Percentiles rank a stretch among this genome's conserved stretches.
Evolutionary conservation across 1,140 invertebrate species (phyloP).

Genomic region (Pissodes strobi): DNA sequence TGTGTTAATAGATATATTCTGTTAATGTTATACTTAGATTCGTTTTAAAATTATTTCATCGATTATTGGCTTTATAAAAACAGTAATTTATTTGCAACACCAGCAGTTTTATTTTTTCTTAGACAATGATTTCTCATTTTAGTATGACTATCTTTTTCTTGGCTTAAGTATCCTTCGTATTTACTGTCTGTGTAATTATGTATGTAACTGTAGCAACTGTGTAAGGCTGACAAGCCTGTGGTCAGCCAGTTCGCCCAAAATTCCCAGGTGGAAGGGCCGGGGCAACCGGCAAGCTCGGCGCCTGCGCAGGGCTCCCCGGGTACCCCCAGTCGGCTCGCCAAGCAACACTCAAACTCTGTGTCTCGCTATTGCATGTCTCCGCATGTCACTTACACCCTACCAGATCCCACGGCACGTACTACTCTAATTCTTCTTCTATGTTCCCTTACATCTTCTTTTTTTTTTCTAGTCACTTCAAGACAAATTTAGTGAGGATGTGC

Average conservation of each 20-base stretch:
- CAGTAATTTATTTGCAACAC: too few species aligned
- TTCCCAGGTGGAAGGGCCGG: conserved; percentile 26
- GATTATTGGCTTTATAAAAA: too few species aligned
- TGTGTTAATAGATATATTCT: too few species aligned
- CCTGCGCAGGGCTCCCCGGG: conserved; percentile 44
- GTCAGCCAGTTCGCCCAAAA: conserved; percentile 43
- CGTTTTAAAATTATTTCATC: too few species aligned
- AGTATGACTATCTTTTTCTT: conserved; percentile 15
- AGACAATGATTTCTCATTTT: too few species aligned
- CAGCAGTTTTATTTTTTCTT: too few species aligned
- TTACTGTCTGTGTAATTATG: conserved; percentile 56
- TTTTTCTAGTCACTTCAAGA: conserved; percentile 20
- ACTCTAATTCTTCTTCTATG: conserved; percentile 14
- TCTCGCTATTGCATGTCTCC: conserved; percentile 63
- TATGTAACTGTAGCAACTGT: conserved; percentile 56
- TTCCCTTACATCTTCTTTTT: conserved; percentile 43
- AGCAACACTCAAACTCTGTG: conserved; percentile 56
- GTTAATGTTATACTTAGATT: too few species aligned
- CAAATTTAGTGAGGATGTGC: too few species aligned
- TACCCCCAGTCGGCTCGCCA: conserved; percentile 48
- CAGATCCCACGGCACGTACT: conserved; percentile 63
- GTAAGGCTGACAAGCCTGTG: conserved; percentile 53
- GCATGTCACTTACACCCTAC: conserved; percentile 61
- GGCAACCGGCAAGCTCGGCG: conserved; percentile 36
- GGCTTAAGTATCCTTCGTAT: conserved; percentile 29